Conservation (phyloP, 2,797 vertebrate species). For the Galago senegalensis region DNA sequence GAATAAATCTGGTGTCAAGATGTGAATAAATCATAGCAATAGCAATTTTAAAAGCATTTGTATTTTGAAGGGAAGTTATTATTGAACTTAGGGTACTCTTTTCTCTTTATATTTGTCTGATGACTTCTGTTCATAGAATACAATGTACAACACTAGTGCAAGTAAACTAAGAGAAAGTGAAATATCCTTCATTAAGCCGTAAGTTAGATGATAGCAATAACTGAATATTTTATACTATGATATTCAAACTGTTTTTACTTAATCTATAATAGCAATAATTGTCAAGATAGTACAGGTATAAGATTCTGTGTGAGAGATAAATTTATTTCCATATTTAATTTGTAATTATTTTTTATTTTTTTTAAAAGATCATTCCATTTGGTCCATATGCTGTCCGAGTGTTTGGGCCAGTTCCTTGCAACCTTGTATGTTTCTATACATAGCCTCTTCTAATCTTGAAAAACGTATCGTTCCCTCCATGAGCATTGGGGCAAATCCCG, state of each 20-base stretch:
- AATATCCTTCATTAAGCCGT: neutral
- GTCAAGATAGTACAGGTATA: neutral
- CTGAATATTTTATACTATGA: neutral
- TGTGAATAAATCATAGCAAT: conserved; percentile 53
- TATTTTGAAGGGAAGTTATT: conserved; percentile 69
- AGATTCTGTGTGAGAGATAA: neutral
- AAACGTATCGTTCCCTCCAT: no score
- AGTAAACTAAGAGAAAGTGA: conserved; percentile 47
- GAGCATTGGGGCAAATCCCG: no score
- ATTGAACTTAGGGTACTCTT: conserved; percentile 70
- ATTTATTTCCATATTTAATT: neutral
- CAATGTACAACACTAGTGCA: neutral
- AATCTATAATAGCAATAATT: neutral
- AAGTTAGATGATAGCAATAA: neutral
- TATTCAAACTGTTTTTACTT: conserved; percentile 23
- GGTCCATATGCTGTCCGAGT: no score
- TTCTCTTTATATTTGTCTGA: conserved; percentile 70
- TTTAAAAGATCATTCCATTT: no score
- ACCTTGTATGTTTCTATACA: no score
- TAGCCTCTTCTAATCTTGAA: no score
- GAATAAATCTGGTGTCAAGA: conserved; percentile 41
- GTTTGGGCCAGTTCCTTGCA: no score
- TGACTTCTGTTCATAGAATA: conserved; percentile 32
- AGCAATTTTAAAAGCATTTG: conserved; percentile 58
- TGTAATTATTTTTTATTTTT: no score